Conservation (phyloP, 2,113 vertebrate genomes). For the Percopsis transmontana region DNA sequence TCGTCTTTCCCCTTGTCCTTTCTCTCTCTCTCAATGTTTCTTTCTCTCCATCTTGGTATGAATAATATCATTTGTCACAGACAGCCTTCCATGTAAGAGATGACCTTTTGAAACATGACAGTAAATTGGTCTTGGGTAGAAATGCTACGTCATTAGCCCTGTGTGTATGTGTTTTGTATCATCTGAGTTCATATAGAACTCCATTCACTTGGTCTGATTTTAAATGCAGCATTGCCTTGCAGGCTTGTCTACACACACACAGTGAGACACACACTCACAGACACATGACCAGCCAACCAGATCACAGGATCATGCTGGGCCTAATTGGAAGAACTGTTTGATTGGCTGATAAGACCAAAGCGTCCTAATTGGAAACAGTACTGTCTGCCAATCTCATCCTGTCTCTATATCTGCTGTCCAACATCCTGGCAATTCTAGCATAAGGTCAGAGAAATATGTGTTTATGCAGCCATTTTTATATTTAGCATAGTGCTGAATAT, state of each 20-base stretch:
- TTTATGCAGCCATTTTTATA: too few species aligned
- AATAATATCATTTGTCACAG: conserved; percentile 75
- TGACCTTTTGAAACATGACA: conserved; percentile 70
- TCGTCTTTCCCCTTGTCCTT: neutral
- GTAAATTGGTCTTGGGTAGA: conserved; percentile 64
- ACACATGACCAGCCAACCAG: neutral
- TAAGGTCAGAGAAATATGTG: too few species aligned
- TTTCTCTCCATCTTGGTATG: conserved; percentile 51
- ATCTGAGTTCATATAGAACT: conserved; percentile 47
- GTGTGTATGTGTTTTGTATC: neutral
- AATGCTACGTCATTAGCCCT: conserved; percentile 62
- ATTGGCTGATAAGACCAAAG: conserved; percentile 2
- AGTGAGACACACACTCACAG: neutral
- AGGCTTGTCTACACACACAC: neutral
- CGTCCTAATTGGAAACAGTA: neutral
- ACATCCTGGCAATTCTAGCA: neutral
- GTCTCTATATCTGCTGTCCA: neutral
- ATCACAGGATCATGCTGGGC: neutral
- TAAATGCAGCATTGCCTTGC: conserved; percentile 49
- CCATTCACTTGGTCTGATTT: conserved; percentile 61
- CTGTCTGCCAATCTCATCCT: neutral
- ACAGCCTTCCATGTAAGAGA: conserved; percentile 63
- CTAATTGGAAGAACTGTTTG: neutral
- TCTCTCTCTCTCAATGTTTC: conserved; percentile 26
- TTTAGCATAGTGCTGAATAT: too few species aligned